A percentile compares a stretch with the other conserved stretches of the same genome.
Evolutionary conservation across 2,888 invertebrate genomes (phyloP).

Genomic region (Apocheima hispidaria): DNA sequence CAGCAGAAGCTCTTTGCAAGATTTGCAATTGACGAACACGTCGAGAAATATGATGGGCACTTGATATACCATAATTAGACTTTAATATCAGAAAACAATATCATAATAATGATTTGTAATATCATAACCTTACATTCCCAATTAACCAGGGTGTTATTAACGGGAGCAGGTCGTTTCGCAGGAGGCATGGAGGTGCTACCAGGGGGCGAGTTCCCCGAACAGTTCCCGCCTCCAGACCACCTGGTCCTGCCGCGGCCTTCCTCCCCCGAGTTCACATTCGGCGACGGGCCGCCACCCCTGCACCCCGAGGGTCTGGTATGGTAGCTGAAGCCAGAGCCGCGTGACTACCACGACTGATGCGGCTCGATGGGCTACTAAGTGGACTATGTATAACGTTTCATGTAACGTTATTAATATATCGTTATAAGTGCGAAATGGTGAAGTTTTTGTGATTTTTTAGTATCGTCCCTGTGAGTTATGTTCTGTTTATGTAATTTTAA

Average conservation of each 20-base stretch:
- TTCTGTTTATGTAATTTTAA: neutral
- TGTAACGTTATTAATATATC: constrained; percentile 40
- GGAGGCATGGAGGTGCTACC: constrained; percentile 88
- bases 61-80: neutral
- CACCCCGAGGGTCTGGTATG: constrained; percentile 84
- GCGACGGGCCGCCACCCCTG: constrained; percentile 81
- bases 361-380: constrained; percentile 81
- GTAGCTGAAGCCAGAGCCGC: constrained; percentile 87
- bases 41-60: neutral
- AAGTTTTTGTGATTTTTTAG: constrained; percentile 54
- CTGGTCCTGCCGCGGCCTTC: constrained; percentile 90
- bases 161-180: constrained; percentile 92
- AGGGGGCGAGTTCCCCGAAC: constrained; percentile 81
- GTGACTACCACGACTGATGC: constrained; percentile 86
- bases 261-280: constrained; percentile 90
- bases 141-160: constrained; percentile 62
- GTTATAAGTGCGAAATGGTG: constrained; percentile 36
- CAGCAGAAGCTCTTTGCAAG: no score
- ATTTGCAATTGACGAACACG: no score
- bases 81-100: neutral
- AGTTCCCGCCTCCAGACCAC: constrained; percentile 88
- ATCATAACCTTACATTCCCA: no score
- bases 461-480: constrained; percentile 26
- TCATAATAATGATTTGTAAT: neutral
- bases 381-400: constrained; percentile 67